These are phyloP conservation scores for Papilio polytes DNA, from an alignment of 1,140 invertebrate genomes.

Conservation along the genomic window DNA sequence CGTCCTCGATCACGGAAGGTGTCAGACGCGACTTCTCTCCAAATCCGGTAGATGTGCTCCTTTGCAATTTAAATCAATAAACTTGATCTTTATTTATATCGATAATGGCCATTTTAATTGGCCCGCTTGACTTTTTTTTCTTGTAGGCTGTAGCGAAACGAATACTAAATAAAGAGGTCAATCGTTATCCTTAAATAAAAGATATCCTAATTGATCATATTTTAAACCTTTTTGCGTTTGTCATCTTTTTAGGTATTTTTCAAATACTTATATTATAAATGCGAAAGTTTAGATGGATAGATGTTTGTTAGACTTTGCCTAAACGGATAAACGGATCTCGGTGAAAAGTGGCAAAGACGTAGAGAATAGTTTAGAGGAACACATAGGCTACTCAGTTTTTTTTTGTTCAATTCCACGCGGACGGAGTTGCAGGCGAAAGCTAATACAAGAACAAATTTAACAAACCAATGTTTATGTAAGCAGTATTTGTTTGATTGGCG, in stretches of 20 bases:
- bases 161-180: neutral
- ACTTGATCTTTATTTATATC: constrained; percentile 59
- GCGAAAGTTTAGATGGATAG: no score
- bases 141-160: constrained; percentile 1
- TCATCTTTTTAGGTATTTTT: neutral
- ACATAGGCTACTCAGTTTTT: no score
- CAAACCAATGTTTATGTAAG: constrained; percentile 19
- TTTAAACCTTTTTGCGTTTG: neutral
- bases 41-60: constrained; percentile 51
- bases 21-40: constrained; percentile 13
- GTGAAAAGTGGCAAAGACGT: no score
- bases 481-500: neutral
- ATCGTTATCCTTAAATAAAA: constrained; percentile 8
- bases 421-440: no score
- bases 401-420: no score
- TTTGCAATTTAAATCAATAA: constrained; percentile 75
- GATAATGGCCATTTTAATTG: constrained; percentile 63
- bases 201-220: neutral
- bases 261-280: no score
- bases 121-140: constrained; percentile 42
- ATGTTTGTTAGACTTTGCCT: no score
- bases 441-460: neutral
- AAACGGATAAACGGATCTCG: no score
- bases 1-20: constrained; percentile 33
- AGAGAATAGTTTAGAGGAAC: no score